Percentiles rank a stretch among this genome's conserved stretches.
Evolutionary conservation across 2,888 invertebrate species (phyloP).

Genomic region (Enoplolaimus lenunculus): DNA sequence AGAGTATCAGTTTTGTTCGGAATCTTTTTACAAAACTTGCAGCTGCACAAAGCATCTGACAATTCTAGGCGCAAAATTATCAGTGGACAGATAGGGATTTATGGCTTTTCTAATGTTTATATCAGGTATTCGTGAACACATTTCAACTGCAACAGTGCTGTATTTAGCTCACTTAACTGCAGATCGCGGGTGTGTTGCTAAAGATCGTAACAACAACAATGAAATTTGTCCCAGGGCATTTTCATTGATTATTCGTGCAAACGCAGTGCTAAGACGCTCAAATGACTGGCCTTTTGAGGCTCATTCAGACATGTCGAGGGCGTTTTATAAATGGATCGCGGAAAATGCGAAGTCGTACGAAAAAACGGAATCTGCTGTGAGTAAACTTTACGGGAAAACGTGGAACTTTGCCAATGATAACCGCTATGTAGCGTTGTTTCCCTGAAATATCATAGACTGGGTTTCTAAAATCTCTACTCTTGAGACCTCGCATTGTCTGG

Average conservation of each 20-base stretch:
- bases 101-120: too few relatives aligned
- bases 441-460: too few relatives aligned
- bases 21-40: too few relatives aligned
- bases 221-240: too few relatives aligned
- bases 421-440: background rate
- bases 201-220: constrained; percentile 34
- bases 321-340: constrained; percentile 56
- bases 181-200: constrained; percentile 24
- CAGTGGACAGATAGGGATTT: too few relatives aligned
- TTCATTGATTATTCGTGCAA: constrained; percentile 50
- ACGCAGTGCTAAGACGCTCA: constrained; percentile 53
- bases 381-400: background rate
- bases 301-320: constrained; percentile 51
- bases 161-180: constrained; percentile 51
- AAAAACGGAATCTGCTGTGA: constrained; percentile 53
- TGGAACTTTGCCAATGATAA: background rate
- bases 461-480: too few relatives aligned
- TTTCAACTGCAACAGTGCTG: constrained; percentile 61
- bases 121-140: constrained; percentile 53
- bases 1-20: too few relatives aligned
- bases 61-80: too few relatives aligned
- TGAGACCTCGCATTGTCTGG: too few relatives aligned
- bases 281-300: constrained; percentile 39
- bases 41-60: too few relatives aligned
- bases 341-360: constrained; percentile 53